Percentiles rank a stretch among this genome's conserved stretches.
These are phyloP conservation scores for Saimiri boliviensis DNA, from an alignment of 2,113 vertebrate genomes.

Conservation along the genomic window DNA sequence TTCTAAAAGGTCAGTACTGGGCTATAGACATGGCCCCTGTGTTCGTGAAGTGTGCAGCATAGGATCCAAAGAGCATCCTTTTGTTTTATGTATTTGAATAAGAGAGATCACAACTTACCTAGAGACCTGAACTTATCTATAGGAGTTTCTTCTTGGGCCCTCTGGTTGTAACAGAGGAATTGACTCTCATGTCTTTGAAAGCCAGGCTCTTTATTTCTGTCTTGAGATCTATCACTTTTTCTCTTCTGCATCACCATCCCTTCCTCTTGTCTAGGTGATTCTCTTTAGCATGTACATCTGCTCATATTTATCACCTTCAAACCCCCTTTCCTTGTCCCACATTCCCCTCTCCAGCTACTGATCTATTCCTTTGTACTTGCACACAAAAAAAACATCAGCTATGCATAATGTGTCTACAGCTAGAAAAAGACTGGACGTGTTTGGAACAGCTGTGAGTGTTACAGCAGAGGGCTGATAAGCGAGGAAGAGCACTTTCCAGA, in stretches of 20 bases:
- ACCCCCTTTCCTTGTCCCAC: not conserved
- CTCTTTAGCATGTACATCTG: not conserved
- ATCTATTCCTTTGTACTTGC: not conserved
- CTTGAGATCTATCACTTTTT: not conserved
- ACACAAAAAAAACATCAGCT: not conserved
- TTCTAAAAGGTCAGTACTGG: not conserved
- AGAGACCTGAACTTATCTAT: not conserved
- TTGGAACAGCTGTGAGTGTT: constrained; percentile 56
- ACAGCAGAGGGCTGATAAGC: constrained; percentile 48
- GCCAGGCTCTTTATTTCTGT: not conserved
- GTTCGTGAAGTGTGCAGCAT: not conserved
- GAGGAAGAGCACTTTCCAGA: constrained; percentile 19
- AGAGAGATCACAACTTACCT: not conserved
- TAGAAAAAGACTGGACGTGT: constrained; percentile 29
- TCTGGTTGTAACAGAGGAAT: not conserved
- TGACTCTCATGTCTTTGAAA: not conserved
- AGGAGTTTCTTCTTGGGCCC: not conserved
- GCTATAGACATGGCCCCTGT: not conserved
- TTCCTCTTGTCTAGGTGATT: not conserved
- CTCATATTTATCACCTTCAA: not conserved
- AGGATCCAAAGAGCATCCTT: not conserved
- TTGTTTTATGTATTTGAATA: not conserved
- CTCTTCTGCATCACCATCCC: not conserved
- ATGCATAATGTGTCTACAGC: not conserved
- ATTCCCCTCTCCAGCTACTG: not conserved